Base-by-base conservation (phyloP, 2,113 vertebrate species). In the Prolemur simus region DNA sequence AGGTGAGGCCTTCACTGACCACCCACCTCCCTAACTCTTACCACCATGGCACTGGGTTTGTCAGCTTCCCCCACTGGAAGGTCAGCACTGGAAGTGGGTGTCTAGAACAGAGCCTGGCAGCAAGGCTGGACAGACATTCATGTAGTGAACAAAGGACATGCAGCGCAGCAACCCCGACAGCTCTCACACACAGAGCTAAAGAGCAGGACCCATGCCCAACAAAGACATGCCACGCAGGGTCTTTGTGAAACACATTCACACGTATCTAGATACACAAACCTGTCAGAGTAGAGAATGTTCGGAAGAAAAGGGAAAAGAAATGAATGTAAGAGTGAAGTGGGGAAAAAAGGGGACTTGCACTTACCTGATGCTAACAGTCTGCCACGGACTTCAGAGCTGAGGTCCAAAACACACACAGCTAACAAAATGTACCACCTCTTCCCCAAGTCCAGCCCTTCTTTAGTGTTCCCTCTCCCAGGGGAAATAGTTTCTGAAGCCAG, bases 151-250 rank as follows among this genome's bases (percentile, higher is more conserved):
- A 12, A n/a, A 34, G 0, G 0, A 13, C 49, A 29, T 1, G 8
- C 3, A 11, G 3, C 4, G 0, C 0, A 2, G 58, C 25, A 39
- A 5, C 21, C 8, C 27, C 1, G 10, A 6, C 11, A 18, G 39
- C 15, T 3, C 8, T 2, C 14, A 52, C 6, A 29, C 52, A 18
- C 0, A 12, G 54, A n/a, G 6, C 15, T 14, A 91, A 2, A 42
- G 21, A 42, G 47, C 4, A 34, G 52, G 34, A 58, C 25, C 14
- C 9, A 4, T 11, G n/a, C 15, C 58, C 13, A 21, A 74, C 4
- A 10, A 37, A 45, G n/a, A 58, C 27, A 71, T 17, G 29, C 18
- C 3, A 3, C 1, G 12, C 3, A 13, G 13, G 52, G 52, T 12
- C 37, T 81, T 34, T 34, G 58, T 56, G 29, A 64, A 82, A 73